These are phyloP conservation scores for Cerastis rubricosa DNA, from an alignment of 2,888 invertebrate species.

Conservation along the genomic window DNA sequence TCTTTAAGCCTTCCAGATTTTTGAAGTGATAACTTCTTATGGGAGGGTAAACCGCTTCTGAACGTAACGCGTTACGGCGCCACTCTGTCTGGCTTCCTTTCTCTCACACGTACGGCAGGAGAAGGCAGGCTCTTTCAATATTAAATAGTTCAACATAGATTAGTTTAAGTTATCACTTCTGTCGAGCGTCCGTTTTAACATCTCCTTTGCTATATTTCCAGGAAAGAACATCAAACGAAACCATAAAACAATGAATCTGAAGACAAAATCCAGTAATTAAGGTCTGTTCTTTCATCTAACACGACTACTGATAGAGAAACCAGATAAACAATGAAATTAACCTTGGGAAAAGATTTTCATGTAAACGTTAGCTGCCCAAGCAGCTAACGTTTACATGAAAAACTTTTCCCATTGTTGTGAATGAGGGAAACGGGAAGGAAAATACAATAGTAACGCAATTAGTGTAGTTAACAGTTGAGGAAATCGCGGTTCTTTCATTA, in stretches of 20 bases:
- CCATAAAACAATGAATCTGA: conserved; percentile 24
- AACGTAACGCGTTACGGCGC: no score
- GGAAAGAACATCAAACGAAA: conserved; percentile 16
- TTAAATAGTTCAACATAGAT: no score
- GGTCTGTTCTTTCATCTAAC: conserved; percentile 24
- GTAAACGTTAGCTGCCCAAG: no score
- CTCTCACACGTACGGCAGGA: no score
- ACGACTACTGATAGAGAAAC: conserved; percentile 49
- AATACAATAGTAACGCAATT: conserved; percentile 67
- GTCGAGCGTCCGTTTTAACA: no score
- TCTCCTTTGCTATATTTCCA: background rate
- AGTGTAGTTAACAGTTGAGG: conserved; percentile 58
- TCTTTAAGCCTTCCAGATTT: background rate
- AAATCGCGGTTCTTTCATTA: conserved; percentile 28
- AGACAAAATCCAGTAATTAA: conserved; percentile 52
- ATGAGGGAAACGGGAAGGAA: conserved; percentile 42
- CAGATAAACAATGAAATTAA: conserved; percentile 65
- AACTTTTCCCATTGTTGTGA: conserved; percentile 59
- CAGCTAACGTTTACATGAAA: conserved; percentile 51
- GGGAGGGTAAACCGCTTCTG: no score
- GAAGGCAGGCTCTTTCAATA: no score
- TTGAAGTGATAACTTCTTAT: no score
- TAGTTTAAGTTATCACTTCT: no score
- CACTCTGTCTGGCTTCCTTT: no score
- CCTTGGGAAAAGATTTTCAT: no score